Conservation (phyloP, 2,888 invertebrate genomes). For the Meganola albula region DNA sequence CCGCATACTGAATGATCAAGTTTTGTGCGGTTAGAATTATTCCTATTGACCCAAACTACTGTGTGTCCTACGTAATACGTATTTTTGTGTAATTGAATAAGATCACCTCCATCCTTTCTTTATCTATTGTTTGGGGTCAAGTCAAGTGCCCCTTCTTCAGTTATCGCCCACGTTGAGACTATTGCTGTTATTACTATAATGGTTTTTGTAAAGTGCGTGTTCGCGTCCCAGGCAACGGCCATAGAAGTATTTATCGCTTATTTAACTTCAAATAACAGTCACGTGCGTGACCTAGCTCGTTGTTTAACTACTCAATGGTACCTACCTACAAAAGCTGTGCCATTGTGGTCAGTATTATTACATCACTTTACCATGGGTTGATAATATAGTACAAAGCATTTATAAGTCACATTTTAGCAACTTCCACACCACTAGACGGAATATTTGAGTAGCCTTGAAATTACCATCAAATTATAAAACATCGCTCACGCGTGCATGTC, state of each 20-base stretch:
- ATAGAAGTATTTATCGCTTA: slow-evolving; percentile 15
- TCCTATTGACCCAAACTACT: no score
- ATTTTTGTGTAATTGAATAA: no score
- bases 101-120: slow-evolving; percentile 20
- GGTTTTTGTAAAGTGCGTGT: slow-evolving; percentile 20
- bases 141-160: slow-evolving; percentile 23
- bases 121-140: slow-evolving; percentile 26
- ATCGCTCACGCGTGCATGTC: no score
- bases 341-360: slow-evolving; percentile 49
- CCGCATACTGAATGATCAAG: no score
- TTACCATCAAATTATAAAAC: no score
- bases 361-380: slow-evolving; percentile 61
- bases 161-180: slow-evolving; percentile 28
- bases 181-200: slow-evolving; percentile 28
- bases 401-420: no score
- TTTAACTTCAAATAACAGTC: slow-evolving; percentile 25
- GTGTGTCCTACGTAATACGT: no score
- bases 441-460: no score
- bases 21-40: no score
- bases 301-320: slow-evolving; percentile 67
- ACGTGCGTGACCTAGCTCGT: slow-evolving; percentile 60
- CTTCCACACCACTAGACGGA: no score
- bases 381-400: no score
- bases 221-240: slow-evolving; percentile 2
- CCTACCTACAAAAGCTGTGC: no score